Evolutionary conservation across 2,113 vertebrate species (phyloP).

Genomic region (Lepidothrix coronata): DNA sequence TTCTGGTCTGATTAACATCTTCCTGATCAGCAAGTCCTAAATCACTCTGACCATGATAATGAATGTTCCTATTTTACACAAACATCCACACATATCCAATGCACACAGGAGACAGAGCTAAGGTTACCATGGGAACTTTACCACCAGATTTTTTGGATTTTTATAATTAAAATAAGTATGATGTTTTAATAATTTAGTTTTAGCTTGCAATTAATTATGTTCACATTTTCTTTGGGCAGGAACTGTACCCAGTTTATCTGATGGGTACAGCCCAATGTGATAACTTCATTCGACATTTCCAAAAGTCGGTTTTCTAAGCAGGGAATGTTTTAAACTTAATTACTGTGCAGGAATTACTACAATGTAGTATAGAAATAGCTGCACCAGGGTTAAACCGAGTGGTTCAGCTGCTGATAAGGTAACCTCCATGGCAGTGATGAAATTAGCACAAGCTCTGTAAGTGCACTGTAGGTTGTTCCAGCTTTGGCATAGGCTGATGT

Average conservation of each 20-base stretch:
- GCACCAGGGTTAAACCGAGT: not conserved
- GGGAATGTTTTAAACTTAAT: not conserved
- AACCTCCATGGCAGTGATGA: not conserved
- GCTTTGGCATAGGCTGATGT: not conserved
- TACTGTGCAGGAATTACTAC: not conserved
- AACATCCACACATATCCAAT: not conserved
- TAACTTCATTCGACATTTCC: not conserved
- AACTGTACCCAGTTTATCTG: not conserved
- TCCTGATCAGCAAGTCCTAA: not conserved
- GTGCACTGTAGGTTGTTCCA: not conserved
- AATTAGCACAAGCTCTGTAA: not conserved
- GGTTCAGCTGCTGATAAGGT: not conserved
- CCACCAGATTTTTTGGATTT: not conserved
- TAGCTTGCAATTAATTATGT: not conserved
- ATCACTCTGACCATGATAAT: not conserved
- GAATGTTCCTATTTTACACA: not conserved
- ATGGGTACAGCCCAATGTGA: not conserved
- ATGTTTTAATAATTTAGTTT: not conserved
- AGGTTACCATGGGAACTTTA: constrained; percentile 22
- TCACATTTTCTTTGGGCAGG: not conserved
- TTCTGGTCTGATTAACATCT: not conserved
- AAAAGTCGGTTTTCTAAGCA: not conserved
- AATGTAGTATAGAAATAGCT: not conserved
- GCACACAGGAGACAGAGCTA: not conserved
- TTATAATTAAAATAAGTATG: not conserved